phyloP scores from a whole-genome alignment of 2,888 invertebrate genomes.

The Patella caerulea region DNA sequence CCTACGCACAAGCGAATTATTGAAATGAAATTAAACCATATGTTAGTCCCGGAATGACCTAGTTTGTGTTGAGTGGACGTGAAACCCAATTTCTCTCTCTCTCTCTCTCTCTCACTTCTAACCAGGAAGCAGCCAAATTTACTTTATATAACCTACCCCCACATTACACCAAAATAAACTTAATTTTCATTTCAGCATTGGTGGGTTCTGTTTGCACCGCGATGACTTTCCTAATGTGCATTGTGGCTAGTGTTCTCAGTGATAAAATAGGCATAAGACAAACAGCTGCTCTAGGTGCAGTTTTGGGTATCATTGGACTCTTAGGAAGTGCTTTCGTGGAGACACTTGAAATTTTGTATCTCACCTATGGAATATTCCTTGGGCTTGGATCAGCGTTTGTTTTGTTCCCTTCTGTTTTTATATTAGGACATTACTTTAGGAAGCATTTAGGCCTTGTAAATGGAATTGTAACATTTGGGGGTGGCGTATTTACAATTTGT shows the following conservation, averaged over 20 bases:
- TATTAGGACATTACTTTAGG: constrained; percentile 92
- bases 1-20: no score
- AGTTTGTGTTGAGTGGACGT: no score
- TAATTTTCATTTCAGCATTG: constrained; percentile 79
- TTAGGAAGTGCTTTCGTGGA: constrained; percentile 84
- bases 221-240: constrained; percentile 89
- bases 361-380: constrained; percentile 91
- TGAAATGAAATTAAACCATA: no score
- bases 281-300: constrained; percentile 87
- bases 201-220: constrained; percentile 90
- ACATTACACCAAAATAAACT: background rate
- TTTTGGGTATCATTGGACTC: constrained; percentile 83
- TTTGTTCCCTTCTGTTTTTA: constrained; percentile 91
- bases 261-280: constrained; percentile 86
- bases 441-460: constrained; percentile 86
- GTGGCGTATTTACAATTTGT: constrained; percentile 86
- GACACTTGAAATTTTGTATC: constrained; percentile 81
- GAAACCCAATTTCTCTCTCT: no score
- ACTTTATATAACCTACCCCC: background rate
- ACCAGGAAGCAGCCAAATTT: no score
- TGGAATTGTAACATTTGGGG: constrained; percentile 91
- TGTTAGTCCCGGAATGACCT: no score
- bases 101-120: no score
- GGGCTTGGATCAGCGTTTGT: constrained; percentile 90
- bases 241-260: constrained; percentile 87